Evolutionary conservation across 2,113 vertebrate genomes (phyloP).

Genomic region (Pseudonaja textilis): DNA sequence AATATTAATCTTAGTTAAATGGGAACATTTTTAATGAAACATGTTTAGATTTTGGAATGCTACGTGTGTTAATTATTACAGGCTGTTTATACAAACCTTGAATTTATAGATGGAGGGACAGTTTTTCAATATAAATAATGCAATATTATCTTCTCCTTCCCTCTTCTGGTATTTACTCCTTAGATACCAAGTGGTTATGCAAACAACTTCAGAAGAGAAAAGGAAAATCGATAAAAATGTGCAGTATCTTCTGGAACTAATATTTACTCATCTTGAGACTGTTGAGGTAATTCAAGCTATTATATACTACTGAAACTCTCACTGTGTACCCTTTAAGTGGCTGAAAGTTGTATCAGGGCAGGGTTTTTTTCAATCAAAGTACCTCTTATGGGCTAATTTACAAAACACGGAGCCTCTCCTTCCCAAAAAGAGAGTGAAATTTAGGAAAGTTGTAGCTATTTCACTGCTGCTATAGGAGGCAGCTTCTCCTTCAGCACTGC

Average conservation of each 20-base stretch:
- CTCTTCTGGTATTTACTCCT: conserved; percentile 16
- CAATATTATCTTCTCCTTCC: background rate
- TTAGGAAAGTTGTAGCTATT: background rate
- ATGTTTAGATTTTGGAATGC: background rate
- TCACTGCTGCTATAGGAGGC: background rate
- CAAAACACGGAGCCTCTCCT: background rate
- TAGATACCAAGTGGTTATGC: conserved; percentile 73
- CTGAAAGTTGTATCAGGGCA: background rate
- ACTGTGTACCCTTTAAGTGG: background rate
- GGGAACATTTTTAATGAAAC: background rate
- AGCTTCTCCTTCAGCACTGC: background rate
- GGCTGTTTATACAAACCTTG: background rate
- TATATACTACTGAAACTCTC: background rate
- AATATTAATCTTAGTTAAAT: background rate
- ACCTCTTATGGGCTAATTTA: background rate
- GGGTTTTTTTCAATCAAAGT: background rate
- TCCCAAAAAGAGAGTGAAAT: background rate
- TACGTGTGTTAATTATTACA: background rate
- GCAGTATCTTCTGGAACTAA: conserved; percentile 68
- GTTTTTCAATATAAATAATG: background rate
- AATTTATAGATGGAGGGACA: background rate
- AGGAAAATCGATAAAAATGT: conserved; percentile 69
- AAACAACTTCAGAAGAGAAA: conserved; percentile 73
- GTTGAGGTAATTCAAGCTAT: conserved; percentile 62
- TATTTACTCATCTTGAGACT: conserved; percentile 67